phyloP scores from a whole-genome alignment of 2,888 invertebrate genomes.

The Folsomia candida region DNA sequence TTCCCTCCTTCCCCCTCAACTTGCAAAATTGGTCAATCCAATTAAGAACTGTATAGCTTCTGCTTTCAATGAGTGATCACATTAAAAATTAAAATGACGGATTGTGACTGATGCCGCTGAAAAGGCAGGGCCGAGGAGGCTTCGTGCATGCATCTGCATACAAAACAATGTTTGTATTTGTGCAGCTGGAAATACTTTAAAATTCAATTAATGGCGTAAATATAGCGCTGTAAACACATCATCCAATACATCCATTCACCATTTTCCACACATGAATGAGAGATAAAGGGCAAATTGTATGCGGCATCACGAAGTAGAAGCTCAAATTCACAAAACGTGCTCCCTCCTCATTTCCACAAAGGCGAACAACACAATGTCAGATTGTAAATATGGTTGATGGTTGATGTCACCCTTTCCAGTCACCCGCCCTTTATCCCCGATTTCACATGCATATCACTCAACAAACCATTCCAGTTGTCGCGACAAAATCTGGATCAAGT shows the following conservation, averaged over 20 bases:
- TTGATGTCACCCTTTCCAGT: neutral
- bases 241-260: neutral
- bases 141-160: neutral
- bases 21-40: neutral
- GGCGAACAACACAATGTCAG: neutral
- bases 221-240: neutral
- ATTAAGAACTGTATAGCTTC: neutral
- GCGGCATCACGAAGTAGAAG: slow-evolving; percentile 14
- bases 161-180: neutral
- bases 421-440: neutral
- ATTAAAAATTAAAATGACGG: neutral
- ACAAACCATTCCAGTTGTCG: too few species aligned
- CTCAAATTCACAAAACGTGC: slow-evolving; percentile 9
- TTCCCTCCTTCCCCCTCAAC: too few species aligned
- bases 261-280: neutral
- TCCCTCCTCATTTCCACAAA: neutral
- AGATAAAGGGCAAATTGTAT: slow-evolving; percentile 14
- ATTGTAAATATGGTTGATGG: neutral
- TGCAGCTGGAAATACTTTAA: neutral
- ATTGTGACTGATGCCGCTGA: neutral
- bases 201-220: neutral
- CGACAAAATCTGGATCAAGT: too few species aligned
- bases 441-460: neutral
- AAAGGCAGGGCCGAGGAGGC: neutral
- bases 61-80: neutral